Percentiles rank a stretch among this genome's conserved stretches.
phyloP scores from a whole-genome alignment of 2,888 invertebrate species.

The Drosophila hawaiiensis region DNA sequence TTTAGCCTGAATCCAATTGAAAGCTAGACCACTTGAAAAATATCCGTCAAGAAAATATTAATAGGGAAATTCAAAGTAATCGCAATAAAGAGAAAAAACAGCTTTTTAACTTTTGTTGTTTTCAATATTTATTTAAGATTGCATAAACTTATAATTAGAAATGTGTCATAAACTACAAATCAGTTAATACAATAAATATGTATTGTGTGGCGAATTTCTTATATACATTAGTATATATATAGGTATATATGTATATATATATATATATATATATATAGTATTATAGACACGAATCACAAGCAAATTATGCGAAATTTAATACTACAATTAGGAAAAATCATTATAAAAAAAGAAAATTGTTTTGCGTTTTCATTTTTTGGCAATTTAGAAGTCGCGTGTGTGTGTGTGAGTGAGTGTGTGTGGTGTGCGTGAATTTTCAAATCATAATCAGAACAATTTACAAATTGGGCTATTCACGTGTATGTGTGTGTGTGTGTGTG shows the following conservation, averaged over 20 bases:
- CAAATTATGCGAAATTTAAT: slow-evolving; percentile 63
- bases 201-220: slow-evolving; percentile 1
- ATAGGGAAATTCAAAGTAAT: not conserved
- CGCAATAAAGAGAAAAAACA: not conserved
- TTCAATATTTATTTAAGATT: slow-evolving; percentile 51
- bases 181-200: slow-evolving; percentile 41
- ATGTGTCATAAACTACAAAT: slow-evolving; percentile 23
- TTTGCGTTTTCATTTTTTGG: slow-evolving; percentile 48
- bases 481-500: not conserved
- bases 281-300: slow-evolving; percentile 59
- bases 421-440: slow-evolving; percentile 17
- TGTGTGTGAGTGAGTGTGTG: slow-evolving; percentile 16
- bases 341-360: slow-evolving; percentile 18
- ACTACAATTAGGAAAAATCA: slow-evolving; percentile 61
- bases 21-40: not conserved
- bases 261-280: slow-evolving; percentile 5
- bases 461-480: slow-evolving; percentile 59
- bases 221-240: slow-evolving; percentile 4
- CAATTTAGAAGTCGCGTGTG: slow-evolving; percentile 47
- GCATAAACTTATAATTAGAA: slow-evolving; percentile 43
- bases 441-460: slow-evolving; percentile 35
- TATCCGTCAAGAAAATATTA: not conserved
- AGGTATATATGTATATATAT: not conserved
- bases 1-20: accelerated
- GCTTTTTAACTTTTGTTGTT: not conserved